phyloP scores from a whole-genome alignment of 35 echinoderm and acorn worm species.

The Strongylocentrotus purpuratus region DNA sequence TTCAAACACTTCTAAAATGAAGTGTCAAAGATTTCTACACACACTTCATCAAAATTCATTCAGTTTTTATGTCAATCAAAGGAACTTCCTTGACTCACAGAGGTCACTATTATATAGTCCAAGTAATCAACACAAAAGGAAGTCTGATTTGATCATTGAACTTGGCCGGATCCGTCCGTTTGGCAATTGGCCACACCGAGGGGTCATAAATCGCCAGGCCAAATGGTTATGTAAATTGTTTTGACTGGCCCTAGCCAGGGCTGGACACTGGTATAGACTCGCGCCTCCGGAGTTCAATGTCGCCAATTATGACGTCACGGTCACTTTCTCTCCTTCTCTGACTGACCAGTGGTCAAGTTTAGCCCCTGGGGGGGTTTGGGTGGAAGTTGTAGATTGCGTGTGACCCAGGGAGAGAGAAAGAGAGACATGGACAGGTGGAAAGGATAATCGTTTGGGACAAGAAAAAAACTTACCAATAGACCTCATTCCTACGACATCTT shows the following conservation, averaged over 20 bases:
- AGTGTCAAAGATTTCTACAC: neutral
- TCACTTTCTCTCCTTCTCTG: neutral
- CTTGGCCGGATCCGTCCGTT: neutral
- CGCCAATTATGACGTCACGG: constrained; percentile 1
- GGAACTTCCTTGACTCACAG: neutral
- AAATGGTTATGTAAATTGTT: neutral
- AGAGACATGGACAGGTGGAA: neutral
- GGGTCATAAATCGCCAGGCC: neutral
- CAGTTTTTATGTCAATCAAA: neutral
- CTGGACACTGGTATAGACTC: neutral
- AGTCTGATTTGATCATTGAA: neutral
- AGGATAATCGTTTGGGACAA: neutral
- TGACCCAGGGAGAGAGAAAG: neutral
- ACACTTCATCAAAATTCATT: neutral
- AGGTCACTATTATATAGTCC: neutral
- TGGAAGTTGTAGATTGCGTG: neutral
- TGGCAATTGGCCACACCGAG: neutral
- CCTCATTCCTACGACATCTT: neutral
- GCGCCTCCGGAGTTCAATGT: neutral
- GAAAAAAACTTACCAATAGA: neutral
- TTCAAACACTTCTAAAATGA: neutral
- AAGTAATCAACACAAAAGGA: neutral
- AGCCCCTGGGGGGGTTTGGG: neutral
- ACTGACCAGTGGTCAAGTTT: neutral
- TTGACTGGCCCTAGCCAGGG: neutral